A percentile compares a stretch with the other conserved stretches of the same genome.
Evolutionary conservation across 1,140 invertebrate species (phyloP).

Genomic region (Drosophila grimshawi): DNA sequence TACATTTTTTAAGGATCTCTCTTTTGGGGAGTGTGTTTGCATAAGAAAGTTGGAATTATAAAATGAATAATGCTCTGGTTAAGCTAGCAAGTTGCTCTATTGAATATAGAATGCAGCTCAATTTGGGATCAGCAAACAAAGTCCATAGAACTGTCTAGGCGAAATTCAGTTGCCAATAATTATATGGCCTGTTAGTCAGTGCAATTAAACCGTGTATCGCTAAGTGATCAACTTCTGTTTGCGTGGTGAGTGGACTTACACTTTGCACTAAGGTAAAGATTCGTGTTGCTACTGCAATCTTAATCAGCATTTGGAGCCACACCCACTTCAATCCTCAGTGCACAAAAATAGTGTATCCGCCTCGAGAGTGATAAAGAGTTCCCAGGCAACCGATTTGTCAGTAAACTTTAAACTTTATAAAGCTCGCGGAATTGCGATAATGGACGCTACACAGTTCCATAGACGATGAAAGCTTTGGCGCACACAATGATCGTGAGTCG

Average conservation of each 20-base stretch:
- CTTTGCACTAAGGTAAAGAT: conserved; percentile 9
- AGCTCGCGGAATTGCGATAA: conserved; percentile 1
- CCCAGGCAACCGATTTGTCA: neutral
- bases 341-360: neutral
- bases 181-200: neutral
- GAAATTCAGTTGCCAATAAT: neutral
- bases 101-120: too few species aligned
- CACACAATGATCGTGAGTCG: conserved; percentile 52
- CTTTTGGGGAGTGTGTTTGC: too few species aligned
- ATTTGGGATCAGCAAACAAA: neutral
- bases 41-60: too few species aligned
- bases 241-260: neutral
- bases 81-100: too few species aligned
- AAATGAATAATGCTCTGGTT: neutral
- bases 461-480: conserved; percentile 36
- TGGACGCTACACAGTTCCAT: conserved; percentile 1
- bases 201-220: conserved; percentile 11
- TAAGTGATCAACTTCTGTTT: conserved; percentile 10
- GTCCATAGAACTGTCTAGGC: neutral
- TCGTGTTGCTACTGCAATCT: too few species aligned
- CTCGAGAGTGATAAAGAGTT: neutral
- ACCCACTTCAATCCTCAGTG: neutral
- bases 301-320: neutral
- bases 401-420: neutral
- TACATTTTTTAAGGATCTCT: too few species aligned